A percentile compares a stretch with the other conserved stretches of the same genome.
These are phyloP conservation scores for Catharus minimus DNA, from an alignment of 2,113 vertebrate species.

Conservation along the genomic window DNA sequence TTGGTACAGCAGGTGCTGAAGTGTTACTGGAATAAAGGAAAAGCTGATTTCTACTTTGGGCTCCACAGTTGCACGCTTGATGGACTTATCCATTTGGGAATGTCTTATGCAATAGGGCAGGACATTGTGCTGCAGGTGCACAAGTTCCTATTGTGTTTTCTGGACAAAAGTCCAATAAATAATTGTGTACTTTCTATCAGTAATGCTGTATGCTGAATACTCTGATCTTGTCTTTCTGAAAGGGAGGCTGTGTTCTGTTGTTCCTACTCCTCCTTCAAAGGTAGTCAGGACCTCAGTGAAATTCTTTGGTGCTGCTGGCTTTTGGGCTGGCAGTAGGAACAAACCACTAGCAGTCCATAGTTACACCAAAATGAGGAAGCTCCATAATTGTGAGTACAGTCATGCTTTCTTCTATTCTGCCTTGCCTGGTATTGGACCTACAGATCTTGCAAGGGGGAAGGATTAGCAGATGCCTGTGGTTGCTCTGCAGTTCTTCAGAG, in stretches of 20 bases:
- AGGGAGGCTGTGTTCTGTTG: not conserved
- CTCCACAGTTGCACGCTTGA: rapidly evolving
- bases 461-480: not conserved
- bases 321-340: not conserved
- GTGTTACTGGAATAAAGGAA: not conserved
- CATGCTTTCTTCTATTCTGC: not conserved
- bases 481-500: not conserved
- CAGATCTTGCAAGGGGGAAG: not conserved
- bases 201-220: not conserved
- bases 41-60: not conserved
- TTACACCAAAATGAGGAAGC: not conserved
- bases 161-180: not conserved
- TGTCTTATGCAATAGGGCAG: not conserved
- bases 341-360: not conserved
- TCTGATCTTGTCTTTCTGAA: not conserved
- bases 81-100: not conserved
- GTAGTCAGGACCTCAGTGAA: not conserved
- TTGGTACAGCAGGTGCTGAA: not conserved
- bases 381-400: not conserved
- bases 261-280: not conserved
- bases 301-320: not conserved
- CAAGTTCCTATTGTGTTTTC: not conserved
- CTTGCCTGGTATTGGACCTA: not conserved
- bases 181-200: not conserved
- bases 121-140: rapidly evolving